Evolutionary conservation across 53 echinoderm and acorn worm species (phyloP).

Genomic region (Hippasteria phrygiana): DNA sequence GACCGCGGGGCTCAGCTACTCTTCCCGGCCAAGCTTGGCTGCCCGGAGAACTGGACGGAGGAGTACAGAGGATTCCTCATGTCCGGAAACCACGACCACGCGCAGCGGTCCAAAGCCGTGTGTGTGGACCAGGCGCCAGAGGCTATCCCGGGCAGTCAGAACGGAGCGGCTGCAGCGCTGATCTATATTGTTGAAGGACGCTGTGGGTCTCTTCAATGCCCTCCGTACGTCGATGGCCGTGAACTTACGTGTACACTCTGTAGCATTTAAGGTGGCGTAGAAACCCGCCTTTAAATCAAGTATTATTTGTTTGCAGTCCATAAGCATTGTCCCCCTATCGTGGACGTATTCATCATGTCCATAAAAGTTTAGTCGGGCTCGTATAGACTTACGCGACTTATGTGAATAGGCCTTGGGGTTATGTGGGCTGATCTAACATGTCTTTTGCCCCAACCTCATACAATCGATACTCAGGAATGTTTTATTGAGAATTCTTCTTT

Average conservation of each 20-base stretch:
- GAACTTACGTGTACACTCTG: conserved; percentile 68
- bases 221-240: conserved; percentile 56
- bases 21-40: conserved; percentile 57
- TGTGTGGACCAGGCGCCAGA: conserved; percentile 74
- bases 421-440: too few species aligned
- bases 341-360: too few species aligned
- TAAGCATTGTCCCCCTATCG: too few species aligned
- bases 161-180: conserved; percentile 2
- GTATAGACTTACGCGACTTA: too few species aligned
- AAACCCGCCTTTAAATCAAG: neutral
- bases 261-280: conserved; percentile 34
- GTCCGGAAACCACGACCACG: conserved; percentile 42
- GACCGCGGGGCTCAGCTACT: conserved; percentile 45
- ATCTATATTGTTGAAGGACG: conserved; percentile 53
- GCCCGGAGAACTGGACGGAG: conserved; percentile 56
- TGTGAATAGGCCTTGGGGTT: too few species aligned
- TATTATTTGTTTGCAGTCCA: too few species aligned
- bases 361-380: too few species aligned
- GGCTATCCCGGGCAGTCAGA: conserved; percentile 15
- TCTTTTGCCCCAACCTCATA: too few species aligned
- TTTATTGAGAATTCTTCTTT: too few species aligned
- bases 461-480: too few species aligned
- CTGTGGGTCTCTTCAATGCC: conserved; percentile 66
- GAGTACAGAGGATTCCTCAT: conserved; percentile 72
- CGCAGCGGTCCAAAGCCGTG: conserved; percentile 29